Conservation (phyloP, 2,888 invertebrate species). For the Cryptus armator region DNA sequence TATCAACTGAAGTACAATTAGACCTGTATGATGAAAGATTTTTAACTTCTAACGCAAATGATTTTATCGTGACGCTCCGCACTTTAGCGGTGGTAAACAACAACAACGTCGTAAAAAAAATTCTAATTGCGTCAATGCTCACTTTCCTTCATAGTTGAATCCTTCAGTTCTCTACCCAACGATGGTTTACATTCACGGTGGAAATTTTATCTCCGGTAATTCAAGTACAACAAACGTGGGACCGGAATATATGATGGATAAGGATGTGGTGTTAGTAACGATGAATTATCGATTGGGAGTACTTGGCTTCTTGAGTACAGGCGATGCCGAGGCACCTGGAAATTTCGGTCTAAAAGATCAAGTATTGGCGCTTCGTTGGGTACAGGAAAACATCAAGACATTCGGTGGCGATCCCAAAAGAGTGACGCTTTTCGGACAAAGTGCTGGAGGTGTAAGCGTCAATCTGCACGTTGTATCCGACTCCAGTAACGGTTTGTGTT, state of each 20-base stretch:
- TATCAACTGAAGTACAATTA: not conserved
- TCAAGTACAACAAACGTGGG: slow-evolving; percentile 47
- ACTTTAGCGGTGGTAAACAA: not conserved
- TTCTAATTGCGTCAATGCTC: not conserved
- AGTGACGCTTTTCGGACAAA: slow-evolving; percentile 72
- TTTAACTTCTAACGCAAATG: not conserved
- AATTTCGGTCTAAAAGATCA: slow-evolving; percentile 76
- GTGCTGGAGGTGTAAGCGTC: slow-evolving; percentile 70
- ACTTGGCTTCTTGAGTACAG: slow-evolving; percentile 73
- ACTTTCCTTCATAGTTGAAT: slow-evolving; percentile 49
- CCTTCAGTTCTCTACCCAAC: slow-evolving; percentile 66
- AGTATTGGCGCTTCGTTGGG: slow-evolving; percentile 71
- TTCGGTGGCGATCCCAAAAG: slow-evolving; percentile 72
- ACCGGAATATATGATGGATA: slow-evolving; percentile 74
- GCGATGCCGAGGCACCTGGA: slow-evolving; percentile 71
- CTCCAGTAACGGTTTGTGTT: slow-evolving; percentile 58
- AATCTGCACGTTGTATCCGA: slow-evolving; percentile 70
- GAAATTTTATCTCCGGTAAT: slow-evolving; percentile 65
- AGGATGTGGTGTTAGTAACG: slow-evolving; percentile 72
- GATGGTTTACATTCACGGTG: slow-evolving; percentile 74
- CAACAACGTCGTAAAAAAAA: not conserved
- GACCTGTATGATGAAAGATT: too few relatives aligned
- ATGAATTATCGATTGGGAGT: slow-evolving; percentile 76
- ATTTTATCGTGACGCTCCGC: not conserved
- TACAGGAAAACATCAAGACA: slow-evolving; percentile 66